Conservation (phyloP, 2,797 vertebrate species). For the Pangasius sanitwongsei region DNA sequence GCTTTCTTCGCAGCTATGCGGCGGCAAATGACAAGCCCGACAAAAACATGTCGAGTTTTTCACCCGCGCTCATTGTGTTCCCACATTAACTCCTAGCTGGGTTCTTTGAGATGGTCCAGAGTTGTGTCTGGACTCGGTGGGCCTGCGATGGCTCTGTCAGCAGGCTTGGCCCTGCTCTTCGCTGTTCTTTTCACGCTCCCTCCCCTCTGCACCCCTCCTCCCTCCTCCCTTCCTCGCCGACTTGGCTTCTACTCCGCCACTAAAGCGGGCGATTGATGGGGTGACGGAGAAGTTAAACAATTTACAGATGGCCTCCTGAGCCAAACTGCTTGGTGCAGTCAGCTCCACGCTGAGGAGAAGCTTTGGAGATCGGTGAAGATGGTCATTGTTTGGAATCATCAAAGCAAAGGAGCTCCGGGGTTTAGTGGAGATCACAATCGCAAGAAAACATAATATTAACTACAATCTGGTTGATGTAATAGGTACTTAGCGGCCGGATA, state of each 20-base stretch:
- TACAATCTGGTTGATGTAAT: conserved; percentile 20
- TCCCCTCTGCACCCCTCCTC: conserved; percentile 27
- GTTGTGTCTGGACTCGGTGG: conserved; percentile 78
- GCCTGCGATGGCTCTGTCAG: conserved; percentile 75
- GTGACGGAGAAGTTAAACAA: conserved; percentile 69
- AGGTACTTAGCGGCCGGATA: too few species aligned
- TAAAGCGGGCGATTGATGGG: conserved; percentile 68
- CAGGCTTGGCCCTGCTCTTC: conserved; percentile 74
- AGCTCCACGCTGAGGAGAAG: conserved; percentile 60
- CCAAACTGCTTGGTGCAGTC: conserved; percentile 61
- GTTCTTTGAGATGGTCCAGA: conserved; percentile 78
- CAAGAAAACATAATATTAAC: conserved; percentile 26
- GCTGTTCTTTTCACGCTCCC: conserved; percentile 71
- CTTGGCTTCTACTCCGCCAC: conserved; percentile 65
- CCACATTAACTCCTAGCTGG: conserved; percentile 81
- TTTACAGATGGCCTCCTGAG: conserved; percentile 65
- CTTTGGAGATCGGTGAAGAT: conserved; percentile 46
- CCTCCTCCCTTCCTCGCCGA: conserved; percentile 58
- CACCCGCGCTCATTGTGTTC: conserved; percentile 79
- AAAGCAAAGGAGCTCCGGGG: conserved; percentile 44
- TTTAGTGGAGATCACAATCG: conserved; percentile 13
- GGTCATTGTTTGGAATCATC: conserved; percentile 66
- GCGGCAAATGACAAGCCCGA: conserved; percentile 82
- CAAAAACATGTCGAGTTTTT: conserved; percentile 82
- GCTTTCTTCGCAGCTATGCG: conserved; percentile 77